These are phyloP conservation scores for Microchrysa polita DNA, from an alignment of 2,888 invertebrate species.

Conservation along the genomic window DNA sequence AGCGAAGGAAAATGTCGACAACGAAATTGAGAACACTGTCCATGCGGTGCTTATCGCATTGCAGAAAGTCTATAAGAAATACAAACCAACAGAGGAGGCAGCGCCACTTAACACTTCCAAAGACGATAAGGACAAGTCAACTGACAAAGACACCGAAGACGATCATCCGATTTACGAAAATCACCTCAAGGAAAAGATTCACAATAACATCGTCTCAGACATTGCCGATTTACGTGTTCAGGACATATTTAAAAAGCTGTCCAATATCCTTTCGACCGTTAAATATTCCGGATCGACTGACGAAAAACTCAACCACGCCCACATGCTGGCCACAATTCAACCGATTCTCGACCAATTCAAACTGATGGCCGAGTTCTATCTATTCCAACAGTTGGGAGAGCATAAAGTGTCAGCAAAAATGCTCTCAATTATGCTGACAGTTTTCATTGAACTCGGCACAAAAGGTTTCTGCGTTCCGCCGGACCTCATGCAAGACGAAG, in stretches of 20 bases:
- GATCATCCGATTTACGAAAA: conserved; percentile 68
- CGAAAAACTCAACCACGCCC: conserved; percentile 53
- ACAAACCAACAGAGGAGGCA: conserved; percentile 54
- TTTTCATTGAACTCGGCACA: conserved; percentile 83
- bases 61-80: conserved; percentile 70
- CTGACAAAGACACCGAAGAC: conserved; percentile 42
- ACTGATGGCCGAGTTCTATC: conserved; percentile 79
- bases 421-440: conserved; percentile 80
- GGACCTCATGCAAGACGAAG: conserved; percentile 80
- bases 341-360: conserved; percentile 83
- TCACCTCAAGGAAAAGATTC: conserved; percentile 74
- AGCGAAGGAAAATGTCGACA: conserved; percentile 56
- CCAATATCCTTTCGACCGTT: conserved; percentile 63
- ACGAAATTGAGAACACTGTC: conserved; percentile 65
- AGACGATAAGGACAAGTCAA: conserved; percentile 52
- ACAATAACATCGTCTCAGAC: conserved; percentile 72
- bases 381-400: conserved; percentile 80
- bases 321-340: conserved; percentile 58
- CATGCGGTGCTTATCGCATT: conserved; percentile 68
- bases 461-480: conserved; percentile 95
- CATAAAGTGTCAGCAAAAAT: conserved; percentile 85
- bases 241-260: conserved; percentile 64
- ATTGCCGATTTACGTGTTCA: conserved; percentile 69
- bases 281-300: conserved; percentile 63
- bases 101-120: neutral